Percentiles rank a stretch among this genome's conserved stretches.
Conservation (phyloP, 1,140 invertebrate genomes). For the Pygmarrhopalites habei region DNA sequence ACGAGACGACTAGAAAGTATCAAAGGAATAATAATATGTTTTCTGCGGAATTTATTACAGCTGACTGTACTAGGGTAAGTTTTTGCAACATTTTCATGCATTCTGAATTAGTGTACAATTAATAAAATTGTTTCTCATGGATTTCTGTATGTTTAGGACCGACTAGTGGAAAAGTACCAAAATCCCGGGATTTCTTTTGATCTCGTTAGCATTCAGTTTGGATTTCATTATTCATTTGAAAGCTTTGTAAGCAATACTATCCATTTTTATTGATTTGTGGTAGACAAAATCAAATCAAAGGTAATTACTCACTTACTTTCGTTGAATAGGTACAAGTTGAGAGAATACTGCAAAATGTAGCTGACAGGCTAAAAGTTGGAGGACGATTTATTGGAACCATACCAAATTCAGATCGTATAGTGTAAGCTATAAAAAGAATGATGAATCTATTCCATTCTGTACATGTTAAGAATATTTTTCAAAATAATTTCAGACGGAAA, state of each 20-base stretch:
- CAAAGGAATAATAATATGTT: constrained; percentile 48
- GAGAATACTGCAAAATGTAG: constrained; percentile 85
- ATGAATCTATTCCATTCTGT: background rate
- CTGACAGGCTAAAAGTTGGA: constrained; percentile 75
- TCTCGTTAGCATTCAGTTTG: constrained; percentile 94
- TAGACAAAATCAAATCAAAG: too few species aligned
- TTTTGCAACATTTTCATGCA: constrained; percentile 13
- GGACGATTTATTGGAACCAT: constrained; percentile 96
- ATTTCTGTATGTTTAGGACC: constrained; percentile 45
- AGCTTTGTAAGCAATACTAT: too few species aligned
- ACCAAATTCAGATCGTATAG: constrained; percentile 84
- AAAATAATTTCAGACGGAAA: constrained; percentile 17
- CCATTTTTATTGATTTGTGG: too few species aligned
- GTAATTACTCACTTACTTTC: too few species aligned
- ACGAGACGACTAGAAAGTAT: constrained; percentile 42
- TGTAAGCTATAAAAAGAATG: constrained; percentile 51
- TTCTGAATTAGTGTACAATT: too few species aligned
- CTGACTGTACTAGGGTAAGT: constrained; percentile 78
- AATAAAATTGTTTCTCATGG: background rate
- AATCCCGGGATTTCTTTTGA: constrained; percentile 73
- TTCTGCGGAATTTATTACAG: constrained; percentile 81
- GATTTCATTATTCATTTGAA: constrained; percentile 95
- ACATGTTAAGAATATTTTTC: background rate
- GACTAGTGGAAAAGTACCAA: constrained; percentile 39
- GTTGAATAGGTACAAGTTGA: constrained; percentile 87